Base-by-base conservation (phyloP, 2,113 vertebrate genomes). In the Tichodroma muraria region DNA sequence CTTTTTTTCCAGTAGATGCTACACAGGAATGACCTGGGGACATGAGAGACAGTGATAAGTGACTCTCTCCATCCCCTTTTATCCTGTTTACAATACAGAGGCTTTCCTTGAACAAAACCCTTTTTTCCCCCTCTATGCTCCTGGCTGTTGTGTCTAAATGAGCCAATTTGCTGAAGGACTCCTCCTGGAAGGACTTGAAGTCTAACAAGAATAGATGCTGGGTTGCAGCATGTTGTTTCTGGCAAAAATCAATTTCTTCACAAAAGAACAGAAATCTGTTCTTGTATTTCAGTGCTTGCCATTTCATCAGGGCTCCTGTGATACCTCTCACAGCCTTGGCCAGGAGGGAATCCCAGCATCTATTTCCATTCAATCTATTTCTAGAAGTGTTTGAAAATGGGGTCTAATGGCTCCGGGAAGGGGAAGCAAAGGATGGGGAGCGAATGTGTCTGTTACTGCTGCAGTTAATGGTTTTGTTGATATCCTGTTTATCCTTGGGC, bases 21-120 rank as follows among this genome's bases (percentile, higher is more conserved):
- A 85, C 91, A 94, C 95, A 96, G 91, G 79, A 71, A 96, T 98
- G 97, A 98, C 98, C 98, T 94, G 97, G 93, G 98, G 98, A 97
- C 96, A 97, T 94, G 95, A 97, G 92, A 98, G 96, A 95, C 96
- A 96, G 93, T 95, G 97, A 96, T 98, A 97, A 98, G 97, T 96
- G 96, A 97, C 91, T 96, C 96, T 97, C 96, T 96, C 95, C 91
- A 94, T 89, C 89, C 92, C 95, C 96, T 98, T 98, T 98, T 98
- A 98, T 98, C 96, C 97, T 98, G 98, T 98, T 98, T 98, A 98
- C 98, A 98, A 98, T 96, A 98, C 98, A 98, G 92, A 94, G 97
- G 96, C 97, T 98, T 98, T 97, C 92, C 97, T 97, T 85, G 95
- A 97, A 97, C 96, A 97, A 97, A 97, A 92, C 71, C 59, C 52